phyloP scores from a whole-genome alignment of 2,113 vertebrate genomes.

The Xiphorhynchus elegans region DNA sequence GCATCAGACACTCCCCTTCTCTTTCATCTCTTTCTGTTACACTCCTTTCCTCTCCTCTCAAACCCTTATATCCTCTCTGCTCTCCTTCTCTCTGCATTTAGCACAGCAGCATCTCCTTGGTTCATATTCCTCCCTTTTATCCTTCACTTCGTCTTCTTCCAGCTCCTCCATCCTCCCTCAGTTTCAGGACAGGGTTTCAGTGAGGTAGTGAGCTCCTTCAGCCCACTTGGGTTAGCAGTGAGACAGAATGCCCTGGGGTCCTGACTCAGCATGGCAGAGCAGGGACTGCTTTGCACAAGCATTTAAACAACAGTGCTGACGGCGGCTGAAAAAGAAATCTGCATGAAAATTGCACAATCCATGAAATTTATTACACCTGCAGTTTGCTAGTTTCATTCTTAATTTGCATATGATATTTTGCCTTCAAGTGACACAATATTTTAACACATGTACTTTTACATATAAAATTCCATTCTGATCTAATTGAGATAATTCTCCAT shows the following conservation, averaged over 20 bases:
- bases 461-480: background rate
- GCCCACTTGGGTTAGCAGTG: background rate
- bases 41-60: background rate
- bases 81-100: background rate
- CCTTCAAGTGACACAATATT: background rate
- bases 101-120: background rate
- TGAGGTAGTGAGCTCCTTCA: background rate
- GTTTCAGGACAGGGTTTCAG: background rate
- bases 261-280: background rate
- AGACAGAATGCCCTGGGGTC: background rate
- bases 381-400: background rate
- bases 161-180: rapidly evolving
- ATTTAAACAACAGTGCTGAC: background rate
- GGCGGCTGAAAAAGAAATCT: background rate
- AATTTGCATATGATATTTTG: background rate
- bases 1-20: background rate
- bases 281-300: background rate
- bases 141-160: background rate
- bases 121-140: background rate
- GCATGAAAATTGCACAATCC: background rate
- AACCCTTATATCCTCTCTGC: background rate
- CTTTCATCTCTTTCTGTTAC: background rate
- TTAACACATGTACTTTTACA: background rate
- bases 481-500: background rate
- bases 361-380: constrained; percentile 49